These are phyloP conservation scores for Gryllus bimaculatus DNA, from an alignment of 1,140 invertebrate species.

Conservation along the genomic window DNA sequence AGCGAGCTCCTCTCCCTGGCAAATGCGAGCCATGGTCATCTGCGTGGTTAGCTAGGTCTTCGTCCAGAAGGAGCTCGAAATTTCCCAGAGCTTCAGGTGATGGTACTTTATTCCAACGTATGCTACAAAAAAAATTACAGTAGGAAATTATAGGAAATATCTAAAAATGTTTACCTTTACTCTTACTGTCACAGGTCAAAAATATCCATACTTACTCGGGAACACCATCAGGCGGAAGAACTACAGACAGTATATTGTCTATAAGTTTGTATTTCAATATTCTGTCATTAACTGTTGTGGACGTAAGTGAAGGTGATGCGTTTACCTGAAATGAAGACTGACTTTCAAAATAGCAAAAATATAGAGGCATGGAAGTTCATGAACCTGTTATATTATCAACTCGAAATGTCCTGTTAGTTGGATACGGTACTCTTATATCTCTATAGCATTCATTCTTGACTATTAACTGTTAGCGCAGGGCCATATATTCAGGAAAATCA, in stretches of 20 bases:
- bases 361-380: too few relatives aligned
- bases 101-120: constrained; percentile 84
- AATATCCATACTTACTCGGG: constrained; percentile 47
- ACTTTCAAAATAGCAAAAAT: too few relatives aligned
- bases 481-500: too few relatives aligned
- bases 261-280: constrained; percentile 94
- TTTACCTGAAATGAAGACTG: constrained; percentile 39
- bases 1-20: not conserved
- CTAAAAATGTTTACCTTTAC: not conserved
- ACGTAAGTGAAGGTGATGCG: constrained; percentile 87
- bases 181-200: not conserved
- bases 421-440: too few relatives aligned
- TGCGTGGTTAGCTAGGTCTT: constrained; percentile 57
- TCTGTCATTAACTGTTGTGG: constrained; percentile 90
- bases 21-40: constrained; percentile 28
- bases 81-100: constrained; percentile 71
- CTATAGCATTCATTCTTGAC: too few relatives aligned
- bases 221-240: constrained; percentile 78
- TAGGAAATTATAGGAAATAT: not conserved
- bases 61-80: constrained; percentile 82
- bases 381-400: too few relatives aligned
- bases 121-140: constrained; percentile 29
- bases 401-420: too few relatives aligned
- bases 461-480: too few relatives aligned
- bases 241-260: constrained; percentile 87